These are phyloP conservation scores for Macaca mulatta DNA, from an alignment of 2,113 vertebrate species.

Conservation along the genomic window DNA sequence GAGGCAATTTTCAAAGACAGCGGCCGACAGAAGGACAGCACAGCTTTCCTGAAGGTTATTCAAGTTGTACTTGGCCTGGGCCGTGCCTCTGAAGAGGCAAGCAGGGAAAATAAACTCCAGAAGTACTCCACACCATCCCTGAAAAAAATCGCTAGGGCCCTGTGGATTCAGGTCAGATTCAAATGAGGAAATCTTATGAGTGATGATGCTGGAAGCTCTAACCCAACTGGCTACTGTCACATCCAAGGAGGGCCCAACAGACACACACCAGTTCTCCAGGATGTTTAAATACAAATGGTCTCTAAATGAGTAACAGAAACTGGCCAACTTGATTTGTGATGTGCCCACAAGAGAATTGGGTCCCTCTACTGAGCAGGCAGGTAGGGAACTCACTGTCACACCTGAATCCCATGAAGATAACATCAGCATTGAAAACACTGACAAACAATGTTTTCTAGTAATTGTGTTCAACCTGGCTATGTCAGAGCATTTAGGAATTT, in stretches of 20 bases:
- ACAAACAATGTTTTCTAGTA: neutral
- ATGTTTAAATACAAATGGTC: constrained; percentile 20
- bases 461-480: neutral
- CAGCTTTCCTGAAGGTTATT: constrained; percentile 99
- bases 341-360: neutral
- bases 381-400: neutral
- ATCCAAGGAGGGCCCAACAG: neutral
- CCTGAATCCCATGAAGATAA: neutral
- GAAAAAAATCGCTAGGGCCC: neutral
- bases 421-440: rapidly evolving
- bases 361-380: neutral
- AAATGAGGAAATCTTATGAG: rapidly evolving
- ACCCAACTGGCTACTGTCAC: neutral
- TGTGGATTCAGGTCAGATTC: neutral
- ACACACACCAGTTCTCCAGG: neutral
- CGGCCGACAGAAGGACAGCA: constrained; percentile 94
- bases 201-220: neutral
- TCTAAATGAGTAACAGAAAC: neutral
- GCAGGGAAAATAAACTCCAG: constrained; percentile 73
- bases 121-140: constrained; percentile 38
- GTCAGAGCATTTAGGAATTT: neutral
- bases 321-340: neutral
- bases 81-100: constrained; percentile 73
- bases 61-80: constrained; percentile 95
- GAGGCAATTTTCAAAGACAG: constrained; percentile 99